These are phyloP conservation scores for Iphiclides podalirius DNA, from an alignment of 2,888 invertebrate species.

Conservation along the genomic window DNA sequence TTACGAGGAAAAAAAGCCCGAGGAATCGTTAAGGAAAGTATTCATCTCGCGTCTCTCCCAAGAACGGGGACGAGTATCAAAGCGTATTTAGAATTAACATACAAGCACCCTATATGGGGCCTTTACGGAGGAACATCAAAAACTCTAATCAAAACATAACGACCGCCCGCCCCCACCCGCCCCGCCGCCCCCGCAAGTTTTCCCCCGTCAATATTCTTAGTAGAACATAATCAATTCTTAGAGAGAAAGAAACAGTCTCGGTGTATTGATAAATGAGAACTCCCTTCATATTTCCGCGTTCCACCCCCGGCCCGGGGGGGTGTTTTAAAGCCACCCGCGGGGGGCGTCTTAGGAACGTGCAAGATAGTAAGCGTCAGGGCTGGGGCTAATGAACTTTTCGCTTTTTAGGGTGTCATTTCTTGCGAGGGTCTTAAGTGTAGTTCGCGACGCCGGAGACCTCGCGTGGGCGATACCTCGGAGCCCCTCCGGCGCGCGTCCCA, in stretches of 20 bases:
- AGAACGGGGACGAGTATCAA: too few relatives aligned
- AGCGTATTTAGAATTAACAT: conserved; percentile 23
- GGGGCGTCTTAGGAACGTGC: conserved; percentile 74
- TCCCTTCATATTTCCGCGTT: conserved; percentile 78
- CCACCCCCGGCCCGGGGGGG: conserved; percentile 38
- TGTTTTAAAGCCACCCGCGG: conserved; percentile 45
- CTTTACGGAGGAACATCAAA: conserved; percentile 52
- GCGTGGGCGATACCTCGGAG: background rate
- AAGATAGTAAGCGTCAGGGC: conserved; percentile 75
- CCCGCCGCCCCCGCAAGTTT: conserved; percentile 36
- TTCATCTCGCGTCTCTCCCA: too few relatives aligned
- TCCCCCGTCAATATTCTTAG: conserved; percentile 75
- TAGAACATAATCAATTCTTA: conserved; percentile 79
- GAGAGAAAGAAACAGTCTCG: conserved; percentile 76
- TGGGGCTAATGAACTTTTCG: conserved; percentile 77
- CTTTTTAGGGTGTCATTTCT: conserved; percentile 48
- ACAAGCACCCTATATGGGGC: conserved; percentile 10
- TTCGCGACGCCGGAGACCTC: conserved; percentile 26
- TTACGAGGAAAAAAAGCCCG: too few relatives aligned
- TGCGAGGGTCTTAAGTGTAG: conserved; percentile 38
- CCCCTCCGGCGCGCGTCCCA: too few relatives aligned
- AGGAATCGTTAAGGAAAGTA: too few relatives aligned
- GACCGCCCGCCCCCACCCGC: conserved; percentile 34
- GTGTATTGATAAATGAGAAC: conserved; percentile 79
- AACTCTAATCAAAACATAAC: conserved; percentile 68